Evolutionary conservation across 1,140 invertebrate species (phyloP).

Genomic region (Zaprionus vittiger): DNA sequence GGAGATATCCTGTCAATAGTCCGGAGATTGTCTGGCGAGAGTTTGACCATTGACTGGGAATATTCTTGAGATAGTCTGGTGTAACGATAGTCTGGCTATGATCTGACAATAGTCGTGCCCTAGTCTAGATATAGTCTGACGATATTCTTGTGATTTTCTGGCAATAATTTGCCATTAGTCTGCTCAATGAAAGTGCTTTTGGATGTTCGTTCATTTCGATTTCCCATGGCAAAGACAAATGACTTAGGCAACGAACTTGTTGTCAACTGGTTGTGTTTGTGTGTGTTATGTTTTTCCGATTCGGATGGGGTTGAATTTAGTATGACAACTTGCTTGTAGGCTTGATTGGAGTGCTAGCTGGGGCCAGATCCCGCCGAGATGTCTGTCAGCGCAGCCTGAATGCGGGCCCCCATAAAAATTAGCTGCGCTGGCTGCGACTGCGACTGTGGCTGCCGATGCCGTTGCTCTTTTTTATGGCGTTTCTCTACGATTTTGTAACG

Average conservation of each 20-base stretch:
- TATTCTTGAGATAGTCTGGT: no score
- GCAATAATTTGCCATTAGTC: not conserved
- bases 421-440: slow-evolving; percentile 43
- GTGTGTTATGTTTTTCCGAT: slow-evolving; percentile 27
- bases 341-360: slow-evolving; percentile 45
- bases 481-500: slow-evolving; percentile 75
- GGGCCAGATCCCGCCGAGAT: slow-evolving; percentile 74
- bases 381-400: slow-evolving; percentile 73
- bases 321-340: slow-evolving; percentile 36
- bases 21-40: not conserved
- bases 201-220: not conserved
- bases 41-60: not conserved
- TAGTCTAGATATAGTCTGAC: no score
- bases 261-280: slow-evolving; percentile 16
- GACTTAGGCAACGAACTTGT: slow-evolving; percentile 74
- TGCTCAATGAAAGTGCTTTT: not conserved
- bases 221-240: slow-evolving; percentile 15
- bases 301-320: slow-evolving; percentile 11
- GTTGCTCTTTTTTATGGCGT: slow-evolving; percentile 74
- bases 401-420: slow-evolving; percentile 72
- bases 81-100: no score
- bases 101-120: no score
- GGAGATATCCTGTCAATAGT: no score
- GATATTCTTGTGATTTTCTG: not conserved
- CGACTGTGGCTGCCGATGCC: slow-evolving; percentile 32